Conservation (phyloP, 2,113 vertebrate species). For the Talpa occidentalis region DNA sequence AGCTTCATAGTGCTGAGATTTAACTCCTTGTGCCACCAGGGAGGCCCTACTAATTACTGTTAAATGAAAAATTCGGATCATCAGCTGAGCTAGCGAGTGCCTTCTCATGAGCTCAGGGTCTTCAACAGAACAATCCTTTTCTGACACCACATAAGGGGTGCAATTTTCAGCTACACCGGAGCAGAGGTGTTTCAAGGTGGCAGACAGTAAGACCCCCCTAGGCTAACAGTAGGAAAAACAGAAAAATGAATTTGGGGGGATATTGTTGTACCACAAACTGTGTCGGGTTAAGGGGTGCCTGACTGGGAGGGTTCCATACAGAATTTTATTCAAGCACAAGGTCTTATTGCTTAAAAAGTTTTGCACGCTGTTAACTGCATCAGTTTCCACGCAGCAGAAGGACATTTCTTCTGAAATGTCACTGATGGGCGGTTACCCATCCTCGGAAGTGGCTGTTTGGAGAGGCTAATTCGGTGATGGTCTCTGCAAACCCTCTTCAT, state of each 20-base stretch:
- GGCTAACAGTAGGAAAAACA: neutral
- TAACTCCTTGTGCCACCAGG: too few species aligned
- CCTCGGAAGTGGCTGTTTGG: neutral
- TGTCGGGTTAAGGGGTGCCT: neutral
- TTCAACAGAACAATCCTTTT: neutral
- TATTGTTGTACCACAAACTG: neutral
- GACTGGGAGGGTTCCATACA: neutral
- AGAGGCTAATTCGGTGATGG: neutral
- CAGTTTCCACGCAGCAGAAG: neutral
- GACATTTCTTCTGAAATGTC: neutral
- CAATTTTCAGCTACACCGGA: neutral
- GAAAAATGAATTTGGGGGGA: neutral
- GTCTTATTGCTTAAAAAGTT: neutral
- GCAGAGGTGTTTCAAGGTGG: neutral
- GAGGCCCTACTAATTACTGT: neutral
- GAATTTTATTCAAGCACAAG: neutral
- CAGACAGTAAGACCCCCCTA: too few species aligned
- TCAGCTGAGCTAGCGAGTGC: neutral
- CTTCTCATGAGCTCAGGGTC: neutral
- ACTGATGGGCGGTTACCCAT: neutral
- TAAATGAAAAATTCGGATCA: neutral
- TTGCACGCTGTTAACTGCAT: neutral
- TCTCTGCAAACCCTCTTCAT: neutral
- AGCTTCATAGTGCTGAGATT: too few species aligned
- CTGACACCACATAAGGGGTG: neutral